Conservation (phyloP, 1,140 invertebrate genomes). For the Lamellibrachia luymesi region DNA sequence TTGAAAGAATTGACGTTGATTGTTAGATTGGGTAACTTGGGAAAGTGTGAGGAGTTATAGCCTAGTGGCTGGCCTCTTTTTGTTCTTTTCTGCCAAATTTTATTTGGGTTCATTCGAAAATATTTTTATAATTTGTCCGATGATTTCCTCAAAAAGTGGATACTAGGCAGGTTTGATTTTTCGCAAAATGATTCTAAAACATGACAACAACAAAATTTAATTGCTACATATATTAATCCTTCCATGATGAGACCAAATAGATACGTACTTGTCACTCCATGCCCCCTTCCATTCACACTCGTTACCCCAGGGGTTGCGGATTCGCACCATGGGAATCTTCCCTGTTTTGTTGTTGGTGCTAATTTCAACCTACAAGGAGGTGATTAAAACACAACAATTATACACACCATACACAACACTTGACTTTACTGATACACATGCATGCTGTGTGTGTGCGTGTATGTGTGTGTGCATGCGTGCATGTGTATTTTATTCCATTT, state of each 20-base stretch:
- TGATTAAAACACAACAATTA: neutral
- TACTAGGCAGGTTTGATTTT: too few relatives aligned
- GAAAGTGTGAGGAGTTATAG: too few relatives aligned
- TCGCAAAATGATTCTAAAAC: too few relatives aligned
- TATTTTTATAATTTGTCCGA: neutral
- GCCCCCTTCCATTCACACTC: slow-evolving; percentile 63
- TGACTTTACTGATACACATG: neutral
- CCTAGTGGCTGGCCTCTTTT: too few relatives aligned
- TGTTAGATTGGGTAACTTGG: too few relatives aligned
- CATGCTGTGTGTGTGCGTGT: slow-evolving; percentile 61
- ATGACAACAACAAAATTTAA: too few relatives aligned
- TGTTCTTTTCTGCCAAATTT: too few relatives aligned
- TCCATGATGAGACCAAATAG: neutral
- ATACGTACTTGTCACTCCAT: slow-evolving; percentile 60
- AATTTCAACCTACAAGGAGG: slow-evolving; percentile 23
- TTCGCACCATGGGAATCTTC: slow-evolving; percentile 48
- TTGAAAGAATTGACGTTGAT: too few relatives aligned
- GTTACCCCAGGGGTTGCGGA: slow-evolving; percentile 65
- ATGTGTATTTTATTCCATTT: neutral
- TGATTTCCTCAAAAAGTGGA: neutral
- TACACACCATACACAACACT: neutral
- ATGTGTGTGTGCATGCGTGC: neutral
- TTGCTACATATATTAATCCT: too few relatives aligned
- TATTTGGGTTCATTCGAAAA: neutral
- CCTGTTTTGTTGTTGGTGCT: slow-evolving; percentile 21